Base-by-base conservation (phyloP, 2,888 invertebrate species). In the Scaptomyza tumidula region DNA sequence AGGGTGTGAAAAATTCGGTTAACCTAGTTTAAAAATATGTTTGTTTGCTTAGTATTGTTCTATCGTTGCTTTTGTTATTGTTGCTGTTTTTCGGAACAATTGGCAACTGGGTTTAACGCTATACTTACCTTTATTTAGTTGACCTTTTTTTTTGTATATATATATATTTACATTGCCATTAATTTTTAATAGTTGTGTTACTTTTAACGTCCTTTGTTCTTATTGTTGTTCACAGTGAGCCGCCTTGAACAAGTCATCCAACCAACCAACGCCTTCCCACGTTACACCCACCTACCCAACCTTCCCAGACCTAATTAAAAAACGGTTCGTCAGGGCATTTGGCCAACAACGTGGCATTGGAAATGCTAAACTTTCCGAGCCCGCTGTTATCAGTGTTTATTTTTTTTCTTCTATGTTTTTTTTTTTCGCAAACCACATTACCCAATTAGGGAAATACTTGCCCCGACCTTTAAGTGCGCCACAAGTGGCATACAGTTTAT, bases 161-260 rank as follows among this genome's bases (percentile, higher is more conserved):
- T 45, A n/a, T 16, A 2, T 84, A 74, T 87, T 87, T 78, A 68
- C 87, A 76, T 76, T 65, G 71, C 69, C 80, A 86, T 86, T 88
- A 87, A 85, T 65, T 64, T 75, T 82, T 77, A 80, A 85, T 77
- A 85, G 82, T 77, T 73, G 50, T 75, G 61, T 70, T 57, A 57
- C 62, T 59, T 50, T 61, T 49, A 48, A 45, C 41, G 61, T 64
- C 76, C 71, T 58, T 75, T 62, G 46, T 66, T 54, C 24, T 48
- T 48, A 24, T n/a, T 62, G 46, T 66, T 54, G 24, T 48, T 48
- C 24, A 13, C 39, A 63, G 62, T 64, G 68, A 50, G 54, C 44
- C 46, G 52, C 58, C 72, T 68, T 74, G 57, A 68, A 52, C 6
- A 56, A 33, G 29, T 29, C 29, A 37, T n/a, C 48, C 48, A 43